These are phyloP conservation scores for Melopsittacus undulatus DNA, from an alignment of 2,797 vertebrate species.

Conservation along the genomic window DNA sequence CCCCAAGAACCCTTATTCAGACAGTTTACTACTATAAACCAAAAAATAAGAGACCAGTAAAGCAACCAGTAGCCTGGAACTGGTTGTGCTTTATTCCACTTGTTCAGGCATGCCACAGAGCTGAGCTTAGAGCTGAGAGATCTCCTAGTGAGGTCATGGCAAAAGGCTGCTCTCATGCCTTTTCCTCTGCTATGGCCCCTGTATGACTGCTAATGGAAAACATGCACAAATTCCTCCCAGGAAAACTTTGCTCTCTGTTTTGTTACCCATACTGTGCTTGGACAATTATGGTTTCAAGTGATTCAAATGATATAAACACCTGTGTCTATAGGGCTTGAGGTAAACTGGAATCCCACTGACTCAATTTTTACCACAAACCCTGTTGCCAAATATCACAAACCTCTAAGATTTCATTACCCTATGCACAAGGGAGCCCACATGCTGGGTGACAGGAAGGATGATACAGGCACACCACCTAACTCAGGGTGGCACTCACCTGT, in stretches of 20 bases:
- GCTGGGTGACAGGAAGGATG: accelerated
- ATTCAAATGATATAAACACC: not conserved
- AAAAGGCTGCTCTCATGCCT: slow-evolving; percentile 34
- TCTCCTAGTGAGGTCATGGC: slow-evolving; percentile 25
- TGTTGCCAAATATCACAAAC: not conserved
- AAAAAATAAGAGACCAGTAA: not conserved
- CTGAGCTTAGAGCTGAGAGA: slow-evolving; percentile 29
- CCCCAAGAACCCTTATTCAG: not conserved
- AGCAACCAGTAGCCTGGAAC: not conserved
- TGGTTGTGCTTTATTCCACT: not conserved
- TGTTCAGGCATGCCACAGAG: not conserved
- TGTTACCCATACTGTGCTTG: not conserved
- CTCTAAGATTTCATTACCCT: not conserved
- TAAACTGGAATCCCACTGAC: not conserved
- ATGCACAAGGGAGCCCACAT: not conserved
- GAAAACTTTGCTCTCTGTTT: not conserved
- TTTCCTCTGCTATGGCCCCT: not conserved
- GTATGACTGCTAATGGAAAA: slow-evolving; percentile 35
- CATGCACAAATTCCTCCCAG: not conserved
- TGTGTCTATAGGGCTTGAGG: not conserved
- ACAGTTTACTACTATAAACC: not conserved
- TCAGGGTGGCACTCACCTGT: not conserved
- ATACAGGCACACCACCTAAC: not conserved
- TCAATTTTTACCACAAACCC: not conserved
- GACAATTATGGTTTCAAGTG: not conserved